phyloP scores from a whole-genome alignment of 1,140 invertebrate genomes.

The Drosophila repleta region DNA sequence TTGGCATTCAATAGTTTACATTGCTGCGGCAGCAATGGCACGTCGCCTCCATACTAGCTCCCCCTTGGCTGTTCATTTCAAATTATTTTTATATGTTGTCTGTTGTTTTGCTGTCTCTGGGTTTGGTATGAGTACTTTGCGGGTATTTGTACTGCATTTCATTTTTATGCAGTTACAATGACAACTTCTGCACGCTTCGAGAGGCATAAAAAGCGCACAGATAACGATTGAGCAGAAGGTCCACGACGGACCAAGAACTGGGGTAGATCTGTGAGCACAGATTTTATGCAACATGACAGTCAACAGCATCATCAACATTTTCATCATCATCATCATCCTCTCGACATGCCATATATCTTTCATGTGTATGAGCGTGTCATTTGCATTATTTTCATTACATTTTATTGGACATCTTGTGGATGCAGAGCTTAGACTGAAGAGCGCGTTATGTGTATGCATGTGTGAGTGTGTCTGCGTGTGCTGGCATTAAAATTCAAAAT shows the following conservation, averaged over 20 bases:
- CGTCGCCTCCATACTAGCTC: background rate
- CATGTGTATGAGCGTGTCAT: conserved; percentile 59
- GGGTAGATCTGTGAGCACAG: conserved; percentile 2
- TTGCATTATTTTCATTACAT: conserved; percentile 75
- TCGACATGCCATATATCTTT: conserved; percentile 33
- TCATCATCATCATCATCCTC: conserved; percentile 26
- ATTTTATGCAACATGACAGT: conserved; percentile 70
- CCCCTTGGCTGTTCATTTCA: conserved; percentile 54
- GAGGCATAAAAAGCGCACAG: conserved; percentile 59
- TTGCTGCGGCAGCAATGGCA: conserved; percentile 52
- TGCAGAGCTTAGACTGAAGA: conserved; percentile 2
- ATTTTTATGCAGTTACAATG: conserved; percentile 78
- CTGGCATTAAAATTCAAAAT: conserved; percentile 43
- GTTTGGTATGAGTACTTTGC: conserved; percentile 61
- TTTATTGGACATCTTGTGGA: conserved; percentile 40
- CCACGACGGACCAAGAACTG: conserved; percentile 3
- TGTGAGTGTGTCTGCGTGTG: conserved; percentile 4
- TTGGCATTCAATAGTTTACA: conserved; percentile 79
- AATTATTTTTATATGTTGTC: conserved; percentile 74
- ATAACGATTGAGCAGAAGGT: conserved; percentile 47
- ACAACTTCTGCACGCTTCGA: conserved; percentile 55
- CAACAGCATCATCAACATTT: conserved; percentile 14
- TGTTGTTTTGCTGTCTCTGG: conserved; percentile 48
- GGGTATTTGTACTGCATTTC: conserved; percentile 79
- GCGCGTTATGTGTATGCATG: background rate